Conservation (phyloP, 2,888 invertebrate species). For the Petrolisthes manimaculis region DNA sequence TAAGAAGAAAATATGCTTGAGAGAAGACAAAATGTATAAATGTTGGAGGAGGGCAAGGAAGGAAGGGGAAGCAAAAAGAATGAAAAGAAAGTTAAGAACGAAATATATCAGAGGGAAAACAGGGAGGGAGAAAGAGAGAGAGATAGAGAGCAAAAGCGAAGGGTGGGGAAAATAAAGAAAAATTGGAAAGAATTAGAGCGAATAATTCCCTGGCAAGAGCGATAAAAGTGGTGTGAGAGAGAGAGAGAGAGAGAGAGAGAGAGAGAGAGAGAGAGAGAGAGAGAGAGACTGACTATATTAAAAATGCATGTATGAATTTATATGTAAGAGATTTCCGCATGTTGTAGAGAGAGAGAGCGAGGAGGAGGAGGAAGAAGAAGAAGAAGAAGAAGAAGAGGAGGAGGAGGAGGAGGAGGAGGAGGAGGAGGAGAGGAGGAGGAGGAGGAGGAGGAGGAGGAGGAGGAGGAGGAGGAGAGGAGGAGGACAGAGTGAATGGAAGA, state of each 20-base stretch:
- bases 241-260: conserved; percentile 20
- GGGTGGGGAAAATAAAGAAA: background rate
- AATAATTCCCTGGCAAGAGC: too few species aligned
- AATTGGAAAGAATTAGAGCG: background rate
- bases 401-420: background rate
- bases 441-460: too few species aligned
- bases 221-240: background rate
- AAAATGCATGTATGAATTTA: background rate
- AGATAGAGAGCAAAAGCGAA: background rate
- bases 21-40: background rate
- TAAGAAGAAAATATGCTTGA: background rate
- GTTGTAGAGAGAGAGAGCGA: conserved; percentile 11
- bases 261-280: conserved; percentile 31
- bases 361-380: background rate
- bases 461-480: too few species aligned
- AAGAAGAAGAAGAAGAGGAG: background rate
- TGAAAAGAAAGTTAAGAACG: background rate
- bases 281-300: conserved; percentile 1
- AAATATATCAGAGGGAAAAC: background rate
- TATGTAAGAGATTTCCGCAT: too few species aligned
- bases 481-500: too few species aligned
- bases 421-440: background rate
- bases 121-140: background rate
- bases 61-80: conserved; percentile 1
- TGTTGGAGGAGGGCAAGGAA: background rate